A percentile compares a stretch with the other conserved stretches of the same genome.
Conservation (phyloP, 2,888 invertebrate genomes). For the Torymus tubicola region DNA sequence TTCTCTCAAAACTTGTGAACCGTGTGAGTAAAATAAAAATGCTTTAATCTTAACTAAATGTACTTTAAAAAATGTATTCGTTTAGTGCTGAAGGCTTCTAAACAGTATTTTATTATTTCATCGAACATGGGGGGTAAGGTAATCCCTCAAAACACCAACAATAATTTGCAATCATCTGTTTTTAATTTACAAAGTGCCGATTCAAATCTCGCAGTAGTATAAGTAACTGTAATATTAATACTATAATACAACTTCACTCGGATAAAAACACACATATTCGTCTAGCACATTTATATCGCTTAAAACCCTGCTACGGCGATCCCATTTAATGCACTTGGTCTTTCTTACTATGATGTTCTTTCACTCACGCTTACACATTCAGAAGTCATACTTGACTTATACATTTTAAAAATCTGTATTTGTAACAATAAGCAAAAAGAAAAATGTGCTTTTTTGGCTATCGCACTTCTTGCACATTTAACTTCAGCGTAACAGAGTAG, state of each 20-base stretch:
- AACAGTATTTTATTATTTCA: slow-evolving; percentile 48
- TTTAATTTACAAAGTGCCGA: slow-evolving; percentile 69
- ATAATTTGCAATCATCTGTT: slow-evolving; percentile 41
- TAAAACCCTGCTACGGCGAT: slow-evolving; percentile 70
- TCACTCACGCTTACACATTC: slow-evolving; percentile 46
- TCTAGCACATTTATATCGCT: slow-evolving; percentile 68
- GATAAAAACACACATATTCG: slow-evolving; percentile 74
- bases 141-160: slow-evolving; percentile 41
- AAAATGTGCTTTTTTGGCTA: slow-evolving; percentile 43
- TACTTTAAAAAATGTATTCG: slow-evolving; percentile 47
- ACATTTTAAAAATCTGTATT: slow-evolving; percentile 28
- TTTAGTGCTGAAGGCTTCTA: slow-evolving; percentile 44
- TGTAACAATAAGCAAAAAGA: slow-evolving; percentile 41
- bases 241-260: slow-evolving; percentile 71
- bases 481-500: slow-evolving; percentile 41
- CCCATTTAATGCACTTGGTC: slow-evolving; percentile 67
- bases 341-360: slow-evolving; percentile 38
- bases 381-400: slow-evolving; percentile 21
- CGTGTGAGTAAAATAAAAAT: slow-evolving; percentile 25
- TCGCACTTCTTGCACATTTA: slow-evolving; percentile 34
- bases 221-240: slow-evolving; percentile 67
- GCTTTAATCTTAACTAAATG: slow-evolving; percentile 35
- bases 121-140: slow-evolving; percentile 40
- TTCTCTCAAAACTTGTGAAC: slow-evolving; percentile 26
- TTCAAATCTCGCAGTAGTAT: slow-evolving; percentile 64